A percentile compares a stretch with the other conserved stretches of the same genome.
Conservation (phyloP, 2,797 vertebrate genomes). For the Erethizon dorsatum region DNA sequence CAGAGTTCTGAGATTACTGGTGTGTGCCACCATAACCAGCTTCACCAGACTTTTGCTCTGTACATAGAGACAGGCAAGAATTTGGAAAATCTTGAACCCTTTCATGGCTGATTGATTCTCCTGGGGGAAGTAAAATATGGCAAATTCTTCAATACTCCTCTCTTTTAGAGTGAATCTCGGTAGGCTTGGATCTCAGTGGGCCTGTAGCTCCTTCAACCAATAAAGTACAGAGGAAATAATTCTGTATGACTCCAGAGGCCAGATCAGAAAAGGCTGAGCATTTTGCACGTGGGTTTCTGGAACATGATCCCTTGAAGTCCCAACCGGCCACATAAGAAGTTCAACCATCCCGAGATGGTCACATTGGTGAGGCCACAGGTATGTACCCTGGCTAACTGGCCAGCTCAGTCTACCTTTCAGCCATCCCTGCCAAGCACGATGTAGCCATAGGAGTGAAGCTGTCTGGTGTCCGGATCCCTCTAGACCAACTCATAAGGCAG, state of each 20-base stretch:
- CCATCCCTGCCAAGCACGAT: background rate
- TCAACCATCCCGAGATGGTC: background rate
- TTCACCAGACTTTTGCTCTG: background rate
- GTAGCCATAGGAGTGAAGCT: background rate
- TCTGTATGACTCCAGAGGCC: background rate
- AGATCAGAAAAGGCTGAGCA: background rate
- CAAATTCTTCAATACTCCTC: background rate
- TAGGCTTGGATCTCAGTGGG: background rate
- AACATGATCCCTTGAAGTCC: background rate
- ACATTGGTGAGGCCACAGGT: background rate
- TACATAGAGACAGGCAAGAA: background rate
- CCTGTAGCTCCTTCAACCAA: background rate
- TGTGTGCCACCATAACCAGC: background rate
- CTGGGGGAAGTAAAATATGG: conserved; percentile 3
- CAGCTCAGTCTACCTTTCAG: background rate
- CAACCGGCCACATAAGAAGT: background rate
- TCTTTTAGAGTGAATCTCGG: background rate
- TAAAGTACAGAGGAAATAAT: background rate
- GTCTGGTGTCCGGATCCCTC: background rate
- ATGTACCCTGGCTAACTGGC: background rate
- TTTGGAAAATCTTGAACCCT: background rate
- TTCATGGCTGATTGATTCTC: background rate
- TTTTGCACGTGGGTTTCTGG: background rate
- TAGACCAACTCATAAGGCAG: background rate
- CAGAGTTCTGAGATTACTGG: background rate